A percentile compares a stretch with the other conserved stretches of the same genome.
These are phyloP conservation scores for Dasyornis broadbenti DNA, from an alignment of 2,113 vertebrate genomes.

Conservation along the genomic window DNA sequence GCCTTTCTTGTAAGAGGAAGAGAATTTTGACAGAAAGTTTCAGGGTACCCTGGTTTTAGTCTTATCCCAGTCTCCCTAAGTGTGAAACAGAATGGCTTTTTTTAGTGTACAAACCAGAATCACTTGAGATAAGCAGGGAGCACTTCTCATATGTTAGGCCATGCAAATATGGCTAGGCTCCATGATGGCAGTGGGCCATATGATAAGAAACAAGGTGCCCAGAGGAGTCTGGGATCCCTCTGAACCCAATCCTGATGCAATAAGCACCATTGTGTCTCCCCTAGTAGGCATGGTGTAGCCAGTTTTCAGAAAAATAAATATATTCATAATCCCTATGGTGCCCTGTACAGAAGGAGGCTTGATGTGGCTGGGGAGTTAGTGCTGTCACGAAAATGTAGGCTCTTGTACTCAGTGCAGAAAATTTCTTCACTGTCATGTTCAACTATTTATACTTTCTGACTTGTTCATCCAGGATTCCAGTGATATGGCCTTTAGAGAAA, in stretches of 20 bases:
- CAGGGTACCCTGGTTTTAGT: not conserved
- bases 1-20: not conserved
- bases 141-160: not conserved
- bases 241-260: not conserved
- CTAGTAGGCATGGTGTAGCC: not conserved
- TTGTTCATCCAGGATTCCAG: not conserved
- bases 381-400: not conserved
- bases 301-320: not conserved
- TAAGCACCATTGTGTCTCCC: not conserved
- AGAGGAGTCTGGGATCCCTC: not conserved
- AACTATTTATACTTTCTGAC: not conserved
- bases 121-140: not conserved
- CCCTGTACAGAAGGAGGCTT: not conserved
- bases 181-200: not conserved
- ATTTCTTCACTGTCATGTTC: not conserved
- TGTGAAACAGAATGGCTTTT: not conserved
- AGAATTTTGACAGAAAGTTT: not conserved
- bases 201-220: not conserved
- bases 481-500: not conserved
- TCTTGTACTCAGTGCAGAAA: not conserved
- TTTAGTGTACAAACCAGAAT: not conserved
- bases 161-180: not conserved
- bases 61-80: not conserved
- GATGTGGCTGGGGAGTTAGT: not conserved
- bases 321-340: not conserved